Base-by-base conservation (phyloP, 2,797 vertebrate genomes). In the Erithacus rubecula region DNA sequence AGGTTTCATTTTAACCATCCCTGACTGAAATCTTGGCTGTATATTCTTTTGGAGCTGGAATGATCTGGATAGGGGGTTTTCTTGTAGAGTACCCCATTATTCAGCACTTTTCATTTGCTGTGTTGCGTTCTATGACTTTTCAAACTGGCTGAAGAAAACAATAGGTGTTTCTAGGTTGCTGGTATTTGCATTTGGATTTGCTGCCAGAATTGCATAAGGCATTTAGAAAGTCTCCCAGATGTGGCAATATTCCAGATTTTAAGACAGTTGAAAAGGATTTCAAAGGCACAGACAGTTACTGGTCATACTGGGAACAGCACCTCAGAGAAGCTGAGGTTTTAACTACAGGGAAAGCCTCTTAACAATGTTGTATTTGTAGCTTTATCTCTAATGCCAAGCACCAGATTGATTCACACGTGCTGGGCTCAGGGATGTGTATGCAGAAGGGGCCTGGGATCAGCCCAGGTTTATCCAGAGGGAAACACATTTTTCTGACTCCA, bases 231-330 rank as follows among this genome's bases (percentile, higher is more conserved):
- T 80, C 43, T 75, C 39, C n/a, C 55, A 43, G 5, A 34, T 1
- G 0, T 6, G 11, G 32, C 1, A 4, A 27, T 32, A 11, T 0
- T 3, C 41, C 32, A 37, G 16, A 36, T 37, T 59, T 12, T 68
- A 59, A 58, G 32, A 20, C 26, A 16, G 46, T 52, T 3, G 1
- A 51, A 67, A 80, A 46, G 0, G 0, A 36, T 23, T 70, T 65
- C 12, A 60, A 68, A 86, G 32, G 23, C 21, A 34, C 26, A 32
- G 47, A 8, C 0, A 1, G 56, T 80, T 87, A 67, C 37, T 41
- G 37, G 34, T 70, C 17, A 32, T 39, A 6, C 1, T 47, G 37
- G 39, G 53, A 78, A 11, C 15, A 37, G 29, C 26, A 24, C 19
- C 69, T 78, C 34, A 30, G 49, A 49, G 37, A 64, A 68, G 65